Percentiles rank a stretch among this genome's conserved stretches.
These are phyloP conservation scores for Otolemur crassicaudatus DNA, from an alignment of 2,797 vertebrate species.

Conservation along the genomic window DNA sequence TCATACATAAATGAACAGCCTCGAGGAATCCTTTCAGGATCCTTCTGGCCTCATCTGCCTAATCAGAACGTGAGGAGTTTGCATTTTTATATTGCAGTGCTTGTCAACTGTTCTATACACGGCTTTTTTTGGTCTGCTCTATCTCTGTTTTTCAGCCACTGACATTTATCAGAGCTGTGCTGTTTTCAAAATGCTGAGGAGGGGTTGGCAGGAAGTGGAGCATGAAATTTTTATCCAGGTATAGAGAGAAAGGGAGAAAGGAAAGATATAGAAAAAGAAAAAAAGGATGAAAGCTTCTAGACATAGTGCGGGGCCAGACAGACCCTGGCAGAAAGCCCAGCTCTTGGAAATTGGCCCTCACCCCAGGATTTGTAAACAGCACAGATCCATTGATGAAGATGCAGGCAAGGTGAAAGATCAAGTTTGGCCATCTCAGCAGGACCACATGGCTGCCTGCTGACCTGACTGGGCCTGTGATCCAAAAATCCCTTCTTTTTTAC, in stretches of 20 bases:
- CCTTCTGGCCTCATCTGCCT: slow-evolving; percentile 38
- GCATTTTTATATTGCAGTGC: slow-evolving; percentile 35
- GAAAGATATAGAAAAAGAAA: neutral
- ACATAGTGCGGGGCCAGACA: neutral
- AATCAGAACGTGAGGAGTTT: slow-evolving; percentile 30
- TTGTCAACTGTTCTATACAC: neutral
- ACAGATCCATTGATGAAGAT: neutral
- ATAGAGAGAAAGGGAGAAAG: neutral
- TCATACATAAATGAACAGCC: slow-evolving; percentile 38
- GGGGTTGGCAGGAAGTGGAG: neutral
- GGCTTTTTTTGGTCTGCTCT: slow-evolving; percentile 45
- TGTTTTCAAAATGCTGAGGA: slow-evolving; percentile 27
- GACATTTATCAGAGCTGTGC: slow-evolving; percentile 38
- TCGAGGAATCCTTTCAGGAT: slow-evolving; percentile 37
- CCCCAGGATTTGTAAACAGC: neutral
- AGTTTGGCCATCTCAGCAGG: neutral
- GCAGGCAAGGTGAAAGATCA: neutral
- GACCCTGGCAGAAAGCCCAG: slow-evolving; percentile 6
- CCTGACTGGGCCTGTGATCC: neutral
- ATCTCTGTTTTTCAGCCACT: slow-evolving; percentile 10
- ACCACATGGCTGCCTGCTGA: neutral
- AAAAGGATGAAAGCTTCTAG: neutral
- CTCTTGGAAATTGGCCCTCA: neutral
- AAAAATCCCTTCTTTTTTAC: neutral
- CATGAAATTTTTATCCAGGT: neutral